Evolutionary conservation across 2,113 vertebrate species (phyloP), one percentile per base, ranked within the genome.

Genomic region (Callipepla californica): DNA sequence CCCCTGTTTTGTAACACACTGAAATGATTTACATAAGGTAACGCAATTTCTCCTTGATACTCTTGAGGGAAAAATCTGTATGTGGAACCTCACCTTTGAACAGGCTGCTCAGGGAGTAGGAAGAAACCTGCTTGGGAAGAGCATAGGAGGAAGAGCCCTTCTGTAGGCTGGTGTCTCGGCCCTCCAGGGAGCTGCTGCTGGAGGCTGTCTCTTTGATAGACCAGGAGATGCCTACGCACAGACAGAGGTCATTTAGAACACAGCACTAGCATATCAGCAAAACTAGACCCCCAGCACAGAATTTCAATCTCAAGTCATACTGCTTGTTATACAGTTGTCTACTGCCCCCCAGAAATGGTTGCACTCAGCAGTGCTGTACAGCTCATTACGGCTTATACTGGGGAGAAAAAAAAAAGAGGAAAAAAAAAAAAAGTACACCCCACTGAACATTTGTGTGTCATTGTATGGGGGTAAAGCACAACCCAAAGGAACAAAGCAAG

Each of bases 191-290:
- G 62, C 92, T 95, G 9, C 93, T 98, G 88, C 85, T 98, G 79
- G 98, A 98, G 5, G 98, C 98, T 22, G 98, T 99, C 96, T 99
- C 99, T 97, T 97, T 98, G 95, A 99, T 98, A 5, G 99, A 99
- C 99, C 98, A 99, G 34, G 98, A 98, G 83, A 99, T 99, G 96
- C 99, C 99, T 99, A 59, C 16, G 69, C 51, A 63, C 22, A 90
- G 53, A 92, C 7, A 95, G 28, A 86, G 7, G 13, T 11, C 1
- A 77, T 45, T 91, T 32, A 8, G 26, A 74, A 58, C 72, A 9
- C 1, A 55, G 68, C n/a, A 50, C 30, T 42, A 77, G 36, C 50
- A 80, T 8, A 34, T 32, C 23, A 38, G 3, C 61, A 77, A 59
- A 38, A 19, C 53, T 51, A 66, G 67, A 61, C 25, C 11, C 53